Base-by-base conservation (phyloP, 2,113 vertebrate genomes). In the Ceyx cyanopectus region DNA sequence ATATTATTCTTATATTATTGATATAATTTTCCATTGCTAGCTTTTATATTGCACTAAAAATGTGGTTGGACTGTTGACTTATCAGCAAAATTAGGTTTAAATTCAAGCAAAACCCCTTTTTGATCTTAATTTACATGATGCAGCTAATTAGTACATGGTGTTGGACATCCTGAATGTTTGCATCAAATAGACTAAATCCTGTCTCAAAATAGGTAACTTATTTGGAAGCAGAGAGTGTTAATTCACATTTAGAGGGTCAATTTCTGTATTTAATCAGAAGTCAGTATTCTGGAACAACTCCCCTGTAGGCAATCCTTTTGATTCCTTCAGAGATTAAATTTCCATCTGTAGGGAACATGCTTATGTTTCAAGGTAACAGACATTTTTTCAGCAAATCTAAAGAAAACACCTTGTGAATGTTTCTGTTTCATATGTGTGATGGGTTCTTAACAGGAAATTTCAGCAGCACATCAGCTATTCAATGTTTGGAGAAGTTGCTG, bases 61-160 rank as follows among this genome's bases (percentile, higher is more conserved):
- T 67, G 10, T 21, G 5, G 0, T 29, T 78, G 37, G 16, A n/a
- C 17, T 63, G 6, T 5, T 72, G 53, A 78, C 9, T 54, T 85
- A 58, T n/a, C 29, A 66, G 17, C 1, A 85, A 77, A 82, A 65
- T 26, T 57, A 69, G 32, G 5, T 51, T 65, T 63, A 61, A 72
- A 73, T 65, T 46, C 85, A 85, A 75, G 21, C 2, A 51, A 69
- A 57, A 3, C 2, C 0, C 0, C 3, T 1, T 50, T 51, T 58
- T 41, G 37, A 37, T 32, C 6, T n/a, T 67, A 56, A 72, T 37
- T 15, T 68, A 15, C 5, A 18, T 73, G 45, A 26, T 22, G 23
- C 11, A 63, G 23, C 40, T 65, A 75, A 54, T 60, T 90, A 58
- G 19, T 53, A 48, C 11, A 16, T 21, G 32, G 7, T 41, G 11